Percentiles rank a stretch among this genome's conserved stretches.
Conservation (phyloP, 2,797 vertebrate species). For the Limnodromus scolopaceus region DNA sequence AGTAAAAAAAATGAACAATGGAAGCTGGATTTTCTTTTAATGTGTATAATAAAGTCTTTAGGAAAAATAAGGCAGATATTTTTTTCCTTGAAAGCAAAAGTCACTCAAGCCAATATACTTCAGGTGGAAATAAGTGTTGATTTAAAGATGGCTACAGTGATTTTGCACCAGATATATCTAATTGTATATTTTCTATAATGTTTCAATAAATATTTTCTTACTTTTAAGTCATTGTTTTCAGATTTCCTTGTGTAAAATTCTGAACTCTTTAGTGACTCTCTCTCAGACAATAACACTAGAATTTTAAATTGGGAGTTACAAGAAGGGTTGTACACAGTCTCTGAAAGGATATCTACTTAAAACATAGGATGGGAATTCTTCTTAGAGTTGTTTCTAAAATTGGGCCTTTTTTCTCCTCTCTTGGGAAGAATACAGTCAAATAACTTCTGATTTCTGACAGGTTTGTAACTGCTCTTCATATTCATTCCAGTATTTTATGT, state of each 20-base stretch:
- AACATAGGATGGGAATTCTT: not conserved
- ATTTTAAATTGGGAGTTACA: not conserved
- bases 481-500: not conserved
- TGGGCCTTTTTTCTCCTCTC: not conserved
- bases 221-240: not conserved
- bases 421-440: not conserved
- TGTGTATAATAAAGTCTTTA: not conserved
- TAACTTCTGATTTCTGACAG: not conserved
- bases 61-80: not conserved
- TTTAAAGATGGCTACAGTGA: not conserved
- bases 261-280: not conserved
- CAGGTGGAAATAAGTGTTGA: not conserved
- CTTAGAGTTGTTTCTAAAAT: not conserved
- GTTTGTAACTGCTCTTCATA: not conserved
- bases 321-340: not conserved
- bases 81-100: not conserved
- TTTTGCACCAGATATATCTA: not conserved
- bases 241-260: not conserved
- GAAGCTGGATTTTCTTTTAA: not conserved
- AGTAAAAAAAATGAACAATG: not conserved
- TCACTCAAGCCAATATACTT: not conserved
- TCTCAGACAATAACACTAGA: not conserved
- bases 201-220: not conserved
- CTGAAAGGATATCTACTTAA: not conserved
- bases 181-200: not conserved